Base-by-base conservation (phyloP, 2,113 vertebrate species). In the Cynocephalus volans region DNA sequence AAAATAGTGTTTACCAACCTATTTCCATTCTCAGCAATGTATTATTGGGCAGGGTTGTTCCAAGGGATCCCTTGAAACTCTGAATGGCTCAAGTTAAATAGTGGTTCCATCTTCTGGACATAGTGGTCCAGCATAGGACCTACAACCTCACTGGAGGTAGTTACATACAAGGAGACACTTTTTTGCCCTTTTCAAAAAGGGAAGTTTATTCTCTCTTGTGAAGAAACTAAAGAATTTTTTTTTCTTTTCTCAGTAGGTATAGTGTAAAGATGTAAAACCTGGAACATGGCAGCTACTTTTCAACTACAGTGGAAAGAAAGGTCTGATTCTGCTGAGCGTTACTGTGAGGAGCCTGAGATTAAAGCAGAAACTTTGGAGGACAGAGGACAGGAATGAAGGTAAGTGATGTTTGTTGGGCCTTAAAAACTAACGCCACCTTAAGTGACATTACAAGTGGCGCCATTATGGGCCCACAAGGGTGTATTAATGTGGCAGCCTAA, bases 201-300 rank as follows among this genome's bases (percentile, higher is more conserved):
- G 45, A 75, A 31, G 88, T 58, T 26, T 90, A 73, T 18, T 72
- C 6, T 91, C 1, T 90, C 4, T 64, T 90, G 8, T 45, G 8
- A 13, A 73, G 17, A 72, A 56, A 36, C 8, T 93, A 26, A 76
- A 90, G 33, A 82, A 36, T 10, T 17, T 10, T 17, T 64, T 23
- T 65, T 82, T 69, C 31, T 90, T 89, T 21, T 84, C 52, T 67
- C 31, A 60, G 18, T 60, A 90, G 14, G 18, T 64, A 18, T 6
- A 87, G 6, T n/a, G 3, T 95, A 31, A 87, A 73, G 75, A 70
- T 70, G 1, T 82, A 26, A 93, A 31, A 0, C 48, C 17, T 89
- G n/a, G 31, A 84, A 77, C 48, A 87, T 26, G 28, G 73, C 50
- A 83, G 56, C 54, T 33, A 73, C 52, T 89, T 93, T 89, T 86